Conservation (phyloP, 2,888 invertebrate genomes). For the Ceraclea dissimilis region DNA sequence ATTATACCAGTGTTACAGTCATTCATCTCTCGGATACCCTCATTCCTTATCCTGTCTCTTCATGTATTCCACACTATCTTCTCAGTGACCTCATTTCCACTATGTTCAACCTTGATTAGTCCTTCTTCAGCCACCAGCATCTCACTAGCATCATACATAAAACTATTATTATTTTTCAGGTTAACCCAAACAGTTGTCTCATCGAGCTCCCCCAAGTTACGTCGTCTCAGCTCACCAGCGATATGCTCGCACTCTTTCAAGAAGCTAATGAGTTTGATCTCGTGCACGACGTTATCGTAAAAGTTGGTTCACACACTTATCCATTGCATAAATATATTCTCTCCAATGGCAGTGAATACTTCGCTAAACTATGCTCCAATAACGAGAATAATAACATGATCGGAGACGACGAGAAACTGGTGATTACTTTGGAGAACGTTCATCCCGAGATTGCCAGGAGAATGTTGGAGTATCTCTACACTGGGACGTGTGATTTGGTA, state of each 20-base stretch:
- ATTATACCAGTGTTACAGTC: no score
- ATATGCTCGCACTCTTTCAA: slow-evolving; percentile 52
- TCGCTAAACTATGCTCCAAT: slow-evolving; percentile 48
- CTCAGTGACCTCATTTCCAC: no score
- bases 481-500: slow-evolving; percentile 55
- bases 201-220: slow-evolving; percentile 41
- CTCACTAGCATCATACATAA: no score
- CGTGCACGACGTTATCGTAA: slow-evolving; percentile 66
- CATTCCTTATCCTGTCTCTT: no score
- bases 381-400: slow-evolving; percentile 30
- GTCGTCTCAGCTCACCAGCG: slow-evolving; percentile 38
- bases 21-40: no score
- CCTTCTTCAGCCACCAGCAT: no score
- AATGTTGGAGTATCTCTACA: slow-evolving; percentile 64
- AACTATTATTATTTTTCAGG: slow-evolving; percentile 33
- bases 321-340: slow-evolving; percentile 70
- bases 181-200: slow-evolving; percentile 44
- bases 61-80: no score
- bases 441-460: slow-evolving; percentile 62
- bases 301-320: slow-evolving; percentile 43
- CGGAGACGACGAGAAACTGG: slow-evolving; percentile 34
- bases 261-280: slow-evolving; percentile 58
- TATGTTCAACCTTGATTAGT: no score
- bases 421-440: slow-evolving; percentile 46
- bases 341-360: slow-evolving; percentile 53